Conservation (phyloP, 2,113 vertebrate genomes). For the Coptodon rendalli region DNA sequence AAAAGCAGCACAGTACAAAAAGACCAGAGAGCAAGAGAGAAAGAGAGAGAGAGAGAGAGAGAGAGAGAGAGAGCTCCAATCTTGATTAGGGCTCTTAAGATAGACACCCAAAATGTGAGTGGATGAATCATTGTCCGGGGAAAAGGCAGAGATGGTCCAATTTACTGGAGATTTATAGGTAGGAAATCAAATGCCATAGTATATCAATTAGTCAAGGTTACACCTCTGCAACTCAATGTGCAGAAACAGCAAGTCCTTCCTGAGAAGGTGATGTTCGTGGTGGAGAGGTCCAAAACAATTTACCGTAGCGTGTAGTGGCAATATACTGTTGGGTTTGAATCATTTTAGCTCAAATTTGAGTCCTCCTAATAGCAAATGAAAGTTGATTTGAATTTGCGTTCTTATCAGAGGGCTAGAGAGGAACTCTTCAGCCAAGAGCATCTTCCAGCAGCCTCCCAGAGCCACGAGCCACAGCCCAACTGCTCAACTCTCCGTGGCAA, state of each 20-base stretch:
- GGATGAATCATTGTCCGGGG: slow-evolving; percentile 37
- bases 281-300: slow-evolving; percentile 18
- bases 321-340: not conserved
- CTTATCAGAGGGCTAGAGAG: not conserved
- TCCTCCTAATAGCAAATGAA: not conserved
- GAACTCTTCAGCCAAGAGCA: not conserved
- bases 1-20: not conserved
- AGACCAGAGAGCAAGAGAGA: not conserved
- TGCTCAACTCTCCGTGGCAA: slow-evolving; percentile 9
- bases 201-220: slow-evolving; percentile 50
- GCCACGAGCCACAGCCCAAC: slow-evolving; percentile 25
- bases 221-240: slow-evolving; percentile 5
- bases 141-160: slow-evolving; percentile 24
- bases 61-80: not conserved
- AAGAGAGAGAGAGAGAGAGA: not conserved
- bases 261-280: not conserved
- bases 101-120: slow-evolving; percentile 8
- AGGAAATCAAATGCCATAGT: slow-evolving; percentile 45
- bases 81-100: slow-evolving; percentile 38
- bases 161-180: slow-evolving; percentile 42
- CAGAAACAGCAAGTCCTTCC: slow-evolving; percentile 23
- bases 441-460: not conserved
- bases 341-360: not conserved
- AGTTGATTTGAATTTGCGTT: not conserved
- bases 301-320: not conserved